These are phyloP conservation scores for Hydraecia micacea DNA, from an alignment of 2,888 invertebrate species.

Conservation along the genomic window DNA sequence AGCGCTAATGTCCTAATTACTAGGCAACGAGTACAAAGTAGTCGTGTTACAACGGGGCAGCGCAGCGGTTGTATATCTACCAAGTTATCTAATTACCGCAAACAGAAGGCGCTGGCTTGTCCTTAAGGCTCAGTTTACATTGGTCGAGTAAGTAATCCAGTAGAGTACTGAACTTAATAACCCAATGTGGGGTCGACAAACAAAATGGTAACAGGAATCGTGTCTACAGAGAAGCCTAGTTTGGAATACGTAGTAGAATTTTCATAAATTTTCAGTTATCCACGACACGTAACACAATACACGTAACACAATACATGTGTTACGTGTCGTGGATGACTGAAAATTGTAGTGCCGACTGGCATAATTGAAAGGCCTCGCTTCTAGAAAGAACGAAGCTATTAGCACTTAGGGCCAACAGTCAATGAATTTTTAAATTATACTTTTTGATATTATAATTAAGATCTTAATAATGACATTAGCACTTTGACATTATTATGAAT, in stretches of 20 bases:
- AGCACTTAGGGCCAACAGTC: not conserved
- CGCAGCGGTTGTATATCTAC: constrained; percentile 74
- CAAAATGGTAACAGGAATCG: constrained; percentile 9
- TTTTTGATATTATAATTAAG: too few species aligned
- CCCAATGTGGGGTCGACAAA: constrained; percentile 3
- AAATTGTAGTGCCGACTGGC: not conserved
- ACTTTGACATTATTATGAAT: too few species aligned
- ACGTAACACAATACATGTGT: not conserved
- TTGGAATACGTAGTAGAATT: not conserved
- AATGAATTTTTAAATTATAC: too few species aligned
- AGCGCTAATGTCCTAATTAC: constrained; percentile 56
- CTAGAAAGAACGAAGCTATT: not conserved
- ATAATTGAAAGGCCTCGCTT: not conserved
- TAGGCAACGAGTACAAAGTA: constrained; percentile 64
- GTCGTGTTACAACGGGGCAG: constrained; percentile 65
- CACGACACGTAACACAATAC: not conserved
- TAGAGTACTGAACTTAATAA: constrained; percentile 19
- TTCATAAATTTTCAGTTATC: not conserved
- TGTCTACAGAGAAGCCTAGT: constrained; percentile 2
- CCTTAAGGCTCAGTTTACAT: constrained; percentile 59
- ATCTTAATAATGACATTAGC: too few species aligned
- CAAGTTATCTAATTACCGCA: constrained; percentile 84
- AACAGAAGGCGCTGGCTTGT: constrained; percentile 73
- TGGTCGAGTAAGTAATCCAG: constrained; percentile 39
- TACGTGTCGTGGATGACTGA: not conserved